Evolutionary conservation across 2,113 vertebrate genomes (phyloP).

Genomic region (Elachura formosa): DNA sequence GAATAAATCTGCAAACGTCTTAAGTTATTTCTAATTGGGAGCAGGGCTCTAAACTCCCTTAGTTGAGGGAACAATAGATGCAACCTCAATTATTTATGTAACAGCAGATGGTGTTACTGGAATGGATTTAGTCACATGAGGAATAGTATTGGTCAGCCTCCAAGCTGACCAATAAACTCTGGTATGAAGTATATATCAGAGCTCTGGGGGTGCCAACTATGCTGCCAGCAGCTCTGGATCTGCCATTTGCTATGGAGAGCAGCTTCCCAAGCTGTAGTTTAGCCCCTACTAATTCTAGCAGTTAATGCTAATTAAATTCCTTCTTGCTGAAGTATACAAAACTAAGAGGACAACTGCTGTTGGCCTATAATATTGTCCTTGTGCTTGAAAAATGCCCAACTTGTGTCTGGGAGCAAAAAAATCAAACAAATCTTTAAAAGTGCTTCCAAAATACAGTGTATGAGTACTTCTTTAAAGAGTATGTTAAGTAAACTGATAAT

Average conservation of each 20-base stretch:
- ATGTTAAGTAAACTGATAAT: not conserved
- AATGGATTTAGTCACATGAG: not conserved
- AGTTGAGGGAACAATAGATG: not conserved
- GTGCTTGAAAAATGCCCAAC: not conserved
- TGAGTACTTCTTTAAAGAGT: not conserved
- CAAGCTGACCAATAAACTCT: not conserved
- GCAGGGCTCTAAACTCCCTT: not conserved
- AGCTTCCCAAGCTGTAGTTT: not conserved
- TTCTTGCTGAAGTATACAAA: not conserved
- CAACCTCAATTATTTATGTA: not conserved
- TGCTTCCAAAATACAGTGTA: not conserved
- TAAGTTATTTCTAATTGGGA: not conserved
- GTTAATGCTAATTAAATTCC: not conserved
- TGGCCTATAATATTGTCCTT: not conserved
- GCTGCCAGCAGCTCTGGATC: not conserved
- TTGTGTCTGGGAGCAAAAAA: not conserved
- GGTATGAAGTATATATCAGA: not conserved
- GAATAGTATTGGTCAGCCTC: too few relatives aligned
- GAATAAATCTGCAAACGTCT: not conserved
- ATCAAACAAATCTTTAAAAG: not conserved
- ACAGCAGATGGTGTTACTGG: conserved; percentile 22
- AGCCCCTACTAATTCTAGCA: not conserved
- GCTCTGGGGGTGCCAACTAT: not conserved
- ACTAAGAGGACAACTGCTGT: not conserved
- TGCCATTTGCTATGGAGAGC: not conserved